Base-by-base conservation (phyloP, 2,797 vertebrate genomes). In the Cygnus olor region DNA sequence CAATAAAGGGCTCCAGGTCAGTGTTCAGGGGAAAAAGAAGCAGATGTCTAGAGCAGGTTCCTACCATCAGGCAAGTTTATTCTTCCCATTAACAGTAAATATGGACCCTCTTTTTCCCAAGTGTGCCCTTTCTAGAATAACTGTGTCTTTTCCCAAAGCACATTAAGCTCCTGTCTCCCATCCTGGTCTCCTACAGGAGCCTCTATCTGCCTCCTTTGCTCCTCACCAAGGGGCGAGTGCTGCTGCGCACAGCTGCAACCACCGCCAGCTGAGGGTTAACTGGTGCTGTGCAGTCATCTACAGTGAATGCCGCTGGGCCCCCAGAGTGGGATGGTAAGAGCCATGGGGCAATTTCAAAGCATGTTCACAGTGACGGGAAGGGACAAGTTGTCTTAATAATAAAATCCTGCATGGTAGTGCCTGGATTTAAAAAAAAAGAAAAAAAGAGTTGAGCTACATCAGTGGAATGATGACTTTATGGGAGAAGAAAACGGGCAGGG, bases 211-310 rank as follows among this genome's bases (percentile, higher is more conserved):
- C 57, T 10, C 3, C 8, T 16, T 0, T 0, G 34, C n/a, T n/a
- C 58, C 44, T 57, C 7, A 0, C 21, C 6, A 6, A 0, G 0
- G 10, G n/a, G 56, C 17, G 30, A 38, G 27, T 1, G 17, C 34
- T 22, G 22, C 65, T 2, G 4, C 1, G 14, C 13, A 7, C 30
- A 22, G 40, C 69, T 5, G 44, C 25, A 7, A 38, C 2, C 16
- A 10, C 14, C 0, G 11, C 36, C 56, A 38, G 38, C 4, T 3
- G 11, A 14, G 53, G n/a, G 56, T 56, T 32, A 6, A 22, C 1
- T 10, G 25, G 24, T 3, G 45, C 57, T 21, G 30, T 7, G 36
- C 51, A 36, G 36, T 4, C 65, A 69, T 3, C 27, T 8, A 15
- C 16, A 21, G 17, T 51, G 8, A 15, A 4, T 40, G 49, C 44